Percentiles rank a stretch among this genome's conserved stretches.
Conservation (phyloP, 2,888 invertebrate species). For the Eubasilissa splendida region DNA sequence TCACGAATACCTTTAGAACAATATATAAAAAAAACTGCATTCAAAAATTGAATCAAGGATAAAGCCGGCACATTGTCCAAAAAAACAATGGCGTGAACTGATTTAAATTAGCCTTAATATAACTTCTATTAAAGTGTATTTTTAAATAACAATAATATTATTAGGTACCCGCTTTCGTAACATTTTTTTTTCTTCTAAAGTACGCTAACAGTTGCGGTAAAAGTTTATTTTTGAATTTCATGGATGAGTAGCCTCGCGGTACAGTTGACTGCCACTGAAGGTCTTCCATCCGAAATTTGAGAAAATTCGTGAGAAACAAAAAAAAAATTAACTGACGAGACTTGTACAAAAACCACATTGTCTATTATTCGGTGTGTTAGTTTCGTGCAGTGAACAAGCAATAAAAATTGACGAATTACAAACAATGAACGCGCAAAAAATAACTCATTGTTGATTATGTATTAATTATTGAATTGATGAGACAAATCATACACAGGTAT, state of each 20-base stretch:
- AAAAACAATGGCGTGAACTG: constrained; percentile 14
- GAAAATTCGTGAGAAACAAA: constrained; percentile 53
- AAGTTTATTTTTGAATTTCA: background rate
- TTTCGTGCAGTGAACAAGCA: too few relatives aligned
- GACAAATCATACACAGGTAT: too few relatives aligned
- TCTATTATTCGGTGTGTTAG: too few relatives aligned
- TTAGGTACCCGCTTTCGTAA: background rate
- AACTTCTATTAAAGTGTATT: background rate
- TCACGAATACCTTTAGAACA: too few relatives aligned
- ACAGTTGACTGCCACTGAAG: constrained; percentile 37
- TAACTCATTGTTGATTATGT: too few relatives aligned
- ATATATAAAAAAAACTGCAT: too few relatives aligned
- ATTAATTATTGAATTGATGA: too few relatives aligned
- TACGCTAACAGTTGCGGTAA: background rate
- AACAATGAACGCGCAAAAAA: too few relatives aligned
- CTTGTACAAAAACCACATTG: background rate
- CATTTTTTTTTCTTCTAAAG: background rate
- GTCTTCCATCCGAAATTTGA: constrained; percentile 49
- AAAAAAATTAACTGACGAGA: constrained; percentile 44
- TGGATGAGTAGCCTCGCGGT: constrained; percentile 21
- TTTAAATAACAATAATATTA: background rate
- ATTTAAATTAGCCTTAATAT: constrained; percentile 8
- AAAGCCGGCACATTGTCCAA: constrained; percentile 1
- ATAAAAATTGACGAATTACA: too few relatives aligned
- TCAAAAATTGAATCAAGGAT: background rate